phyloP scores from a whole-genome alignment of 2,797 vertebrate genomes.

The Perodicticus potto region DNA sequence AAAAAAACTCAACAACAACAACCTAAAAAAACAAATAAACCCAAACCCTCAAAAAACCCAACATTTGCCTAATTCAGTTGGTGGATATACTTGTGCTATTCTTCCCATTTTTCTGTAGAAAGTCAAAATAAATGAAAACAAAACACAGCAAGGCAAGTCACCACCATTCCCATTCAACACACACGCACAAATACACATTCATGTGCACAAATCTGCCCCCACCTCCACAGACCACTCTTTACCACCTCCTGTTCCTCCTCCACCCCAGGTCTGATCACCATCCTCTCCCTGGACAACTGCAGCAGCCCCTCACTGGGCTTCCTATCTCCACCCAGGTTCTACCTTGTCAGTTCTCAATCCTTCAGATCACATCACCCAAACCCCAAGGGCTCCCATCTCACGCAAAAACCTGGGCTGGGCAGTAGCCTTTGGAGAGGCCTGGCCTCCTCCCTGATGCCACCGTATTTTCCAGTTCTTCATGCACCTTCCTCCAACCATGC shows the following conservation, averaged over 20 bases:
- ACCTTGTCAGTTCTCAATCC: not conserved
- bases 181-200: no score
- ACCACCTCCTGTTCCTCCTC: not conserved
- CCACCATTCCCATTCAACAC: no score
- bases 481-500: not conserved
- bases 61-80: not conserved
- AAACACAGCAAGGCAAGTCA: no score
- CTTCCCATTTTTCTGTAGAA: not conserved
- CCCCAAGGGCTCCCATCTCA: not conserved
- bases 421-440: not conserved
- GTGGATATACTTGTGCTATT: not conserved
- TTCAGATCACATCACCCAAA: not conserved
- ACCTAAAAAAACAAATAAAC: no score
- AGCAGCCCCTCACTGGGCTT: not conserved
- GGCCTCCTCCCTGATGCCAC: not conserved
- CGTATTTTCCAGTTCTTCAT: no score
- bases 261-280: rapidly evolving
- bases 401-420: not conserved
- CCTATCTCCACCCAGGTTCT: not conserved
- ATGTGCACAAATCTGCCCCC: no score
- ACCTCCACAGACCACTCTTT: not conserved
- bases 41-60: not conserved
- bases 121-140: not conserved
- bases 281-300: not conserved
- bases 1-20: not conserved